Conservation (phyloP, 1,140 invertebrate species). For the Monochamus saltuarius region DNA sequence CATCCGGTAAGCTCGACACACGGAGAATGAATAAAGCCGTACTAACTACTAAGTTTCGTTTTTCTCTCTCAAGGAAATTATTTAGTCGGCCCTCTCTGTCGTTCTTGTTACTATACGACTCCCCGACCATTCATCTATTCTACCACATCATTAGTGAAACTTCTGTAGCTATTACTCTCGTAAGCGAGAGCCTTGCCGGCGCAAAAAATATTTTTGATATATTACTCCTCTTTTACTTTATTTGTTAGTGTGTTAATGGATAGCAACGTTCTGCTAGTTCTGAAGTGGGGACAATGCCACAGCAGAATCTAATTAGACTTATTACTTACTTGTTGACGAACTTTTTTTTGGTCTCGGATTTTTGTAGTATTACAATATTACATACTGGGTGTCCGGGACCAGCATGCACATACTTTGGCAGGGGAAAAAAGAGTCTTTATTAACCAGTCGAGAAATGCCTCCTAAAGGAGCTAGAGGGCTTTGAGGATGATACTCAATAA, state of each 20-base stretch:
- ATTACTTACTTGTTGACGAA: no score
- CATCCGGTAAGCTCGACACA: conserved; percentile 5
- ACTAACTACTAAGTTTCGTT: not conserved
- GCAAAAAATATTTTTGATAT: not conserved
- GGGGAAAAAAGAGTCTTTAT: no score
- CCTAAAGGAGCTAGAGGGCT: no score
- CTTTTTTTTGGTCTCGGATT: no score
- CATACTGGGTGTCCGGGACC: no score
- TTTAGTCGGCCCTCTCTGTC: not conserved
- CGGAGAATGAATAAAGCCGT: not conserved
- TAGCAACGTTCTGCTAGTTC: not conserved
- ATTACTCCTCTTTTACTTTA: not conserved
- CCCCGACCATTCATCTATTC: conserved; percentile 23
- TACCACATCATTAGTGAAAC: conserved; percentile 24
- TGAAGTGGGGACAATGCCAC: no score
- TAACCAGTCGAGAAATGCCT: no score
- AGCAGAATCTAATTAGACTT: no score
- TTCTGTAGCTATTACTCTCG: conserved; percentile 20
- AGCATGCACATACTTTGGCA: no score
- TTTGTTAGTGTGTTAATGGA: not conserved
- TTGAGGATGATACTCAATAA: no score
- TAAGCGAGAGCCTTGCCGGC: not conserved
- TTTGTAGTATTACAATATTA: no score
- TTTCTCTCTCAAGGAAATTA: not conserved
- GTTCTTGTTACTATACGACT: not conserved